A percentile compares a stretch with the other conserved stretches of the same genome.
Conservation (phyloP, 2,797 vertebrate genomes). For the Sebastes cheni region DNA sequence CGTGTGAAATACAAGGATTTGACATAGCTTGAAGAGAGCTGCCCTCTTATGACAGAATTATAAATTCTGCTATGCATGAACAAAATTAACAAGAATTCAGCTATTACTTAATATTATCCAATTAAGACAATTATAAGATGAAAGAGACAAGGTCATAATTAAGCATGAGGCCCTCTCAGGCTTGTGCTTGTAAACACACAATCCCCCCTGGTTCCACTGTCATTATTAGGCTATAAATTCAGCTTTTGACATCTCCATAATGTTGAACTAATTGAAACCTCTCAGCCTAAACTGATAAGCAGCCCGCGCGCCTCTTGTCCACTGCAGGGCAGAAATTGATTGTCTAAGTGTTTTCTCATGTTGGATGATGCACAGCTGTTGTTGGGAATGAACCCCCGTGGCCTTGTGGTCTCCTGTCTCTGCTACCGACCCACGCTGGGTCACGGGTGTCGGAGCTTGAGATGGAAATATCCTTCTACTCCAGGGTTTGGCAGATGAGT, state of each 20-base stretch:
- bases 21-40: not conserved
- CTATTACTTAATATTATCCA: not conserved
- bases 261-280: constrained; percentile 13
- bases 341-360: constrained; percentile 35
- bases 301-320: not conserved
- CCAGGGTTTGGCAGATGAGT: constrained; percentile 83
- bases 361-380: constrained; percentile 61
- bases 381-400: constrained; percentile 38
- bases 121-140: not conserved
- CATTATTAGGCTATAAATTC: not conserved
- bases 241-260: not conserved
- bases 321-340: constrained; percentile 24
- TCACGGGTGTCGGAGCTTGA: constrained; percentile 74
- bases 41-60: not conserved
- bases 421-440: constrained; percentile 34
- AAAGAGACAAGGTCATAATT: not conserved
- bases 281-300: constrained; percentile 4
- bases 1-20: not conserved
- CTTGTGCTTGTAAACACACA: constrained; percentile 1
- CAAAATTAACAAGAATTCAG: not conserved
- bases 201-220: not conserved
- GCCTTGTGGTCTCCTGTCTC: constrained; percentile 32
- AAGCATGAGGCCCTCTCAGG: not conserved
- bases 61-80: not conserved
- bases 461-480: constrained; percentile 84